These are phyloP conservation scores for Argopecten irradians DNA, from an alignment of 1,140 invertebrate genomes.

Conservation along the genomic window DNA sequence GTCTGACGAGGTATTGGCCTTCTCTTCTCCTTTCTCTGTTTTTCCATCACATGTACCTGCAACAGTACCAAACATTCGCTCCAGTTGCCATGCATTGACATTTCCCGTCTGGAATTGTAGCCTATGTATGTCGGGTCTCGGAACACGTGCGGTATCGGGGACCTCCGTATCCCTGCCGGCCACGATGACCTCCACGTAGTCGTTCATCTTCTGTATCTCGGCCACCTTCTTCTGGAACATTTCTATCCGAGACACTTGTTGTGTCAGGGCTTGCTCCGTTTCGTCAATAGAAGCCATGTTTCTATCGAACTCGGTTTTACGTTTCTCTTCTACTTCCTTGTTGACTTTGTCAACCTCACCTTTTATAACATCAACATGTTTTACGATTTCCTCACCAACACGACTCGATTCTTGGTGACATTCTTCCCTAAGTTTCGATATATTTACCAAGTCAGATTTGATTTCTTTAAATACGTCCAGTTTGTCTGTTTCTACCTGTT, in stretches of 20 bases:
- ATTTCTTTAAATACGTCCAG: background rate
- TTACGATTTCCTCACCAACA: background rate
- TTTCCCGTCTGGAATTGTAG: background rate
- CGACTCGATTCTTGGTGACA: background rate
- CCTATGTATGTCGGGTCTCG: background rate
- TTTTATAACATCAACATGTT: background rate
- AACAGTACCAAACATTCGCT: background rate
- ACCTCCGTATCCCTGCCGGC: background rate
- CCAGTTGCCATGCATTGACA: background rate
- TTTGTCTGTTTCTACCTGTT: background rate
- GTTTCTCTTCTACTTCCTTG: background rate
- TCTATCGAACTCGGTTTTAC: background rate
- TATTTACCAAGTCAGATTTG: background rate
- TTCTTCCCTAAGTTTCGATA: background rate
- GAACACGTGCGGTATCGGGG: background rate
- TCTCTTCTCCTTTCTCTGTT: background rate
- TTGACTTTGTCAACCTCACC: background rate
- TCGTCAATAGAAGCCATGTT: background rate
- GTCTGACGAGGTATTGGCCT: background rate
- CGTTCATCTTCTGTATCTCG: background rate
- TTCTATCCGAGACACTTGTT: background rate
- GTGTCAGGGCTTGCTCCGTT: background rate
- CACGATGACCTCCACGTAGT: background rate
- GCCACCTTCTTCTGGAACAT: background rate
- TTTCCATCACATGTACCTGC: background rate